phyloP scores from a whole-genome alignment of 2,113 vertebrate genomes.

The Scolopax mira region DNA sequence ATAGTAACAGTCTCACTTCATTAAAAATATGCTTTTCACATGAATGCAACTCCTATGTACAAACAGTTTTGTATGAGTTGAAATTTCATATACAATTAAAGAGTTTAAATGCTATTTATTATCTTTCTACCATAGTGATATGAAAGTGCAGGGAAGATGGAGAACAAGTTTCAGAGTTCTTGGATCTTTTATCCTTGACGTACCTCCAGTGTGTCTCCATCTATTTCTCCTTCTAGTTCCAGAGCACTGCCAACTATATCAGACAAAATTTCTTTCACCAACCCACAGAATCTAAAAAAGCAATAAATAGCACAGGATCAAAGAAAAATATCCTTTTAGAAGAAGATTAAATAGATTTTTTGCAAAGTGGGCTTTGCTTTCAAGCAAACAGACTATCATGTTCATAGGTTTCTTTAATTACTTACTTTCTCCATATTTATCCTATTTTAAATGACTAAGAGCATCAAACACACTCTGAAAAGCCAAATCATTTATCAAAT shows the following conservation, averaged over 20 bases:
- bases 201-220: slow-evolving; percentile 90
- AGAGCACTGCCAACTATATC: slow-evolving; percentile 79
- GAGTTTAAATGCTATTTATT: background rate
- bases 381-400: background rate
- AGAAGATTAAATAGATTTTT: background rate
- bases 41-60: background rate
- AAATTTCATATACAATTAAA: background rate
- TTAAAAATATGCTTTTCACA: background rate
- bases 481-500: background rate
- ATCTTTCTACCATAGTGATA: background rate
- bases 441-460: background rate
- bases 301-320: slow-evolving; percentile 13
- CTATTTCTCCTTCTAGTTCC: slow-evolving; percentile 86
- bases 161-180: background rate
- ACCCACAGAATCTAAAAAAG: slow-evolving; percentile 85
- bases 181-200: slow-evolving; percentile 3
- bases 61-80: background rate
- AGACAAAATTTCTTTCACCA: slow-evolving; percentile 91
- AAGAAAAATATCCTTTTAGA: background rate
- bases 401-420: background rate
- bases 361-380: background rate
- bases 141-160: background rate
- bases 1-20: background rate
- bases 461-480: background rate
- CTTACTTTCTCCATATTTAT: background rate